Conservation (phyloP, 2,113 vertebrate species). For the Oncorhynchus nerka region DNA sequence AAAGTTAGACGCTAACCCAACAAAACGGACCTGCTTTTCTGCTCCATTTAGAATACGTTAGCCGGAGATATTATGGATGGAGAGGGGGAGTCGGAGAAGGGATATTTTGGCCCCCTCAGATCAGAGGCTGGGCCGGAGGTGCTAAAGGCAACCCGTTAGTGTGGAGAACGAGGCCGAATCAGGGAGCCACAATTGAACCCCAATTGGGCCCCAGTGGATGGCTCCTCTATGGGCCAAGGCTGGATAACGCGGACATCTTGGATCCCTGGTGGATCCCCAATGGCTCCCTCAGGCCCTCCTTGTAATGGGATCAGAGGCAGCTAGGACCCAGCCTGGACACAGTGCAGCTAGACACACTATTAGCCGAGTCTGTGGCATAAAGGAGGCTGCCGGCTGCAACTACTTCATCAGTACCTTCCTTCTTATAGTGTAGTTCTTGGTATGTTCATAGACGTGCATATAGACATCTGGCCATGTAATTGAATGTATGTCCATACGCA, state of each 20-base stretch:
- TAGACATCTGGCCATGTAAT: constrained; percentile 46
- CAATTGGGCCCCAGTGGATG: constrained; percentile 75
- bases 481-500: constrained; percentile 56
- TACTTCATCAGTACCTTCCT: constrained; percentile 26
- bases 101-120: constrained; percentile 79
- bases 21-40: constrained; percentile 75
- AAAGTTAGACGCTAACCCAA: constrained; percentile 59
- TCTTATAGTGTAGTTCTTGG: no score
- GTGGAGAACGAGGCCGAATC: background rate
- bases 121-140: constrained; percentile 63
- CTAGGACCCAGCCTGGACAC: constrained; percentile 89
- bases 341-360: constrained; percentile 80
- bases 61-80: constrained; percentile 80
- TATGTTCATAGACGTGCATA: no score
- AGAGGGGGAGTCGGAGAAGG: constrained; percentile 57
- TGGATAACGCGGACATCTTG: constrained; percentile 86
- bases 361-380: constrained; percentile 70
- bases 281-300: constrained; percentile 70
- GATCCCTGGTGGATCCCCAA: constrained; percentile 69
- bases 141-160: constrained; percentile 33
- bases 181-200: constrained; percentile 56
- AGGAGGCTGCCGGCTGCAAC: constrained; percentile 46
- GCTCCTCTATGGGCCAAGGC: constrained; percentile 83
- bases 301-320: constrained; percentile 89
- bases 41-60: constrained; percentile 83